Percentiles rank a stretch among this genome's conserved stretches.
Conservation (phyloP, 2,888 invertebrate genomes). For the Creontiades dilutus region DNA sequence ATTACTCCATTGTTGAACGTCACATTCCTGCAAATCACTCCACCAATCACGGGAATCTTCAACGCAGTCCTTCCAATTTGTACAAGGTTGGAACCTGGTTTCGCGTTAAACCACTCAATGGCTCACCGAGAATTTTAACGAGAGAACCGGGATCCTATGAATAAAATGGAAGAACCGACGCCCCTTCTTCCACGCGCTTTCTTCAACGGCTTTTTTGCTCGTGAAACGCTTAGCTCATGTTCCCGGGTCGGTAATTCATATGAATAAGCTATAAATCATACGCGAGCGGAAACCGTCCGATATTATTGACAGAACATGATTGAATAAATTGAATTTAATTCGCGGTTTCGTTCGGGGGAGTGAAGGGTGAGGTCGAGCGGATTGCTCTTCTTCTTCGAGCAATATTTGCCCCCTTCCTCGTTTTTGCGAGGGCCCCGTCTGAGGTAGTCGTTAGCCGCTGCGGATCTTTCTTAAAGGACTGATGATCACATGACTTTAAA, state of each 20-base stretch:
- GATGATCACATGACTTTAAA: neutral
- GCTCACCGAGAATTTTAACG: conserved; percentile 2
- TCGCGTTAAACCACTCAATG: neutral
- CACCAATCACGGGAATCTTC: no score
- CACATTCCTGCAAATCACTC: no score
- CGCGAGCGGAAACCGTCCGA: conserved; percentile 9
- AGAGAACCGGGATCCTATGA: conserved; percentile 3
- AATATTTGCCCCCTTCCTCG: neutral
- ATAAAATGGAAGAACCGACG: conserved; percentile 1
- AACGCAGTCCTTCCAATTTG: neutral
- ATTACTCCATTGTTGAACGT: no score
- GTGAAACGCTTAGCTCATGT: conserved; percentile 29
- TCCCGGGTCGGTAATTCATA: conserved; percentile 24
- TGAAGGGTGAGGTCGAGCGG: neutral
- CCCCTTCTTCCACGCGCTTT: neutral
- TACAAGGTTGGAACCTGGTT: neutral
- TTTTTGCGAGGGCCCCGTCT: neutral
- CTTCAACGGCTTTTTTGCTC: neutral
- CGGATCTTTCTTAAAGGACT: neutral
- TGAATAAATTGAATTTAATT: conserved; percentile 42
- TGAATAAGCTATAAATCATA: conserved; percentile 39
- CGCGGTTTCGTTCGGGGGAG: conserved; percentile 23
- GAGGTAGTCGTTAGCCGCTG: neutral
- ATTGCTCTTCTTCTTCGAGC: neutral
- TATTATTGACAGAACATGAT: conserved; percentile 29